Base-by-base conservation (phyloP, 2,888 invertebrate genomes). In the Pyrrhia umbra region DNA sequence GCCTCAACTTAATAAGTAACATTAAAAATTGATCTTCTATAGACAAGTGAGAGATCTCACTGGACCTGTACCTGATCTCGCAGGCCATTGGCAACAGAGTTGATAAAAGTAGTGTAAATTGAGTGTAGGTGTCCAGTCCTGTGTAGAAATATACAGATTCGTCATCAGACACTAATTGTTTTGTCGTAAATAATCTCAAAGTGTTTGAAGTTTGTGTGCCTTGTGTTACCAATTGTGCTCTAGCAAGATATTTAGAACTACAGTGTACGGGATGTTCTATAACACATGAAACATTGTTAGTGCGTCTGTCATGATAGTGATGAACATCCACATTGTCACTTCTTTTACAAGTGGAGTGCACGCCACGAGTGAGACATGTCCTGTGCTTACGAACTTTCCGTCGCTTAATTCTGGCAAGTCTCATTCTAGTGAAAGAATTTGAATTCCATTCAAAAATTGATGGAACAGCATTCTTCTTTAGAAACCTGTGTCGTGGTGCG, bases 31-130 rank as follows among this genome's bases (percentile, higher is more conserved):
- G 63, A 23, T 63, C 52, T 46, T 51, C 27, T 3, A 9, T 43
- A 13, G 62, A 15, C 21, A 63, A 39, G 2, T 6, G 37, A 10
- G 9, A 50, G 6, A 27, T 1, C 0, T 5, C 1, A 18, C 51
- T 30, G 1, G 63, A 63, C 37, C 18, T 43, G 23, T 52, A 62
- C 45, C 30, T 51, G n/a, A 63, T 62, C 1, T 63, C 63, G n/a
- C 51, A 21, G 2, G 63, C 63, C 63, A 63, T 63, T 21, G 63
- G 63, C 15, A 62, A 15, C 4, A 52, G 27, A 16, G 62, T 62
- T 4, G 51, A 39, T 9, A 63, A 5, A 2, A 63, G 39, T 8
- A 23, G 13, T 21, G 6, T 39, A 21, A 63, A 63, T n/a, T 51
- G 37, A 4, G 50, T 13, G 6, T 30, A 51, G 37, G 21, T 30